Percentiles rank a stretch among this genome's conserved stretches.
phyloP scores from a whole-genome alignment of 2,113 vertebrate genomes.

The Petromus typicus region DNA sequence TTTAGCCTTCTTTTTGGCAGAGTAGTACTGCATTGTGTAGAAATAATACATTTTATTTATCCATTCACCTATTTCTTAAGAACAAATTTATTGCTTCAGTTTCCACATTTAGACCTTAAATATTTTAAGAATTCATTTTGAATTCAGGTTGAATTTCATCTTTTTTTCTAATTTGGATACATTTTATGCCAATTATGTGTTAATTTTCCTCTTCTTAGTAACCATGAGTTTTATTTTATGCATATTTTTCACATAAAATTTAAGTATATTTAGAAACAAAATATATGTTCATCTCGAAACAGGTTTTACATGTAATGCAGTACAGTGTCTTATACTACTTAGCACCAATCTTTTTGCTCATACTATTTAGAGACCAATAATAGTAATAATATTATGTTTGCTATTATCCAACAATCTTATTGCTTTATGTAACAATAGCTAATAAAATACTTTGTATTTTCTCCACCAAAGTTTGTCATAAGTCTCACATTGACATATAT shows the following conservation, averaged over 20 bases:
- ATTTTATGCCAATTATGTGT: not conserved
- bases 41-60: not conserved
- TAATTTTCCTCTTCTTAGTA: not conserved
- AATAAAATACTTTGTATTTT: not conserved
- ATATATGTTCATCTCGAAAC: not conserved
- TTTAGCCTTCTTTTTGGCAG: not conserved
- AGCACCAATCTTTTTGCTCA: not conserved
- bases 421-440: not conserved
- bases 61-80: not conserved
- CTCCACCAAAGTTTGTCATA: not conserved
- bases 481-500: not conserved
- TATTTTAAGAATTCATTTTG: not conserved
- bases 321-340: not conserved
- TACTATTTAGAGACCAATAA: not conserved
- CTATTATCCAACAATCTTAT: not conserved
- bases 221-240: not conserved
- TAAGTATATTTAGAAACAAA: not conserved
- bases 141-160: not conserved
- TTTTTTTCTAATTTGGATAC: not conserved
- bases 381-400: not conserved
- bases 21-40: not conserved
- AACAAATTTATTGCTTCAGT: not conserved
- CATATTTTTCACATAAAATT: not conserved
- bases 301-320: not conserved
- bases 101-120: not conserved